Evolutionary conservation across 2,888 invertebrate species (phyloP), one percentile per base, ranked within the genome.

Genomic region (Rhagium mordax): DNA sequence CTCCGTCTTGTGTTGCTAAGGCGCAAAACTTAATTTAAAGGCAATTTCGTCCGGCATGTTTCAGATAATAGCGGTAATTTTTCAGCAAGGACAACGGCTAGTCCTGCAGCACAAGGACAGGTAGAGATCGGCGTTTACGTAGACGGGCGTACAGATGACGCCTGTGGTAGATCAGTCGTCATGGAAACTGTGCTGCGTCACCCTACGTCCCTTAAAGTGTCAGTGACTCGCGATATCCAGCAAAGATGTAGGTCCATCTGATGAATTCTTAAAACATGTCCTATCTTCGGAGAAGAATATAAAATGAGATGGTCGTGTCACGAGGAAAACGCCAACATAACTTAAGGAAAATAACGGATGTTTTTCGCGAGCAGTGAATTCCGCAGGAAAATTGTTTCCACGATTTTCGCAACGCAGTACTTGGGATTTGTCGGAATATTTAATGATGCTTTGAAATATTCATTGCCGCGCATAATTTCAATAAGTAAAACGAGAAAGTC

Each of bases 11-110:
- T 24, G 47, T 15, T 47, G 48, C 64, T 29, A 49, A 72, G 72
- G 66, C 60, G 65, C 73, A 62, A 73, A 73, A 73, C 70, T 60
- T 70, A 70, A 73, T 73, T 73, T 73, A 70, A 70, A 70, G 69
- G 69, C 73, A 73, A 73, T 73, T 70, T 59, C 70, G 18, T 27
- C 65, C 41, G 57, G 66, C 65, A 41, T 60, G 73, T 53, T 53
- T 29, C 51, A 65, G 70, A 70, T 70, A 73, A 73, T 65, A 65
- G 69, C 70, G 53, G 73, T 65, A 68, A 73, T 73, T 73, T 70
- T 73, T 73, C 70, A 61, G 53, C 61, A 41, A 73, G 69, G 70
- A 73, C 73, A 70, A 60, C 47, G 66, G 73, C 65, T 60, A 66
- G 33, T 71, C 60, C 66, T 53, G 55, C 57, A n/a, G 59, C 10